phyloP scores from a whole-genome alignment of 2,888 invertebrate genomes.

The Drosophila subquinaria region DNA sequence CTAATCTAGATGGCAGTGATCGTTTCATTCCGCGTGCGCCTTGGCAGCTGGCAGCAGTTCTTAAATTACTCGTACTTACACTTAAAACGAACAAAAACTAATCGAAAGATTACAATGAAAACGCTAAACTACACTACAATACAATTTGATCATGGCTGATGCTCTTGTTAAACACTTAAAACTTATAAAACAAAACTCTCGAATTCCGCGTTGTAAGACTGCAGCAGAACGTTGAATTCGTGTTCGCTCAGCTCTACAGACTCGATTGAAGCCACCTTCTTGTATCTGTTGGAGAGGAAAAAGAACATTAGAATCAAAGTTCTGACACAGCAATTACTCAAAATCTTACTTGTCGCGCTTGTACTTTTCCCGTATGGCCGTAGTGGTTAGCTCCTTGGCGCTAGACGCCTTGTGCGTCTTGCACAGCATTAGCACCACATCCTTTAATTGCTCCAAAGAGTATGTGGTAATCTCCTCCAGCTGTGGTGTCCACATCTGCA shows the following conservation, averaged over 20 bases:
- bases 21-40: slow-evolving; percentile 25
- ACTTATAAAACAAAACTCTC: slow-evolving; percentile 73
- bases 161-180: slow-evolving; percentile 67
- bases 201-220: slow-evolving; percentile 62
- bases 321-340: too few relatives aligned
- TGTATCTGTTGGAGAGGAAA: slow-evolving; percentile 69
- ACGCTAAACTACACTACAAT: slow-evolving; percentile 65
- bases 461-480: slow-evolving; percentile 90
- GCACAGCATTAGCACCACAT: slow-evolving; percentile 89
- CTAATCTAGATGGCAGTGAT: slow-evolving; percentile 29
- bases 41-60: slow-evolving; percentile 35
- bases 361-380: slow-evolving; percentile 96
- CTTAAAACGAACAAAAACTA: slow-evolving; percentile 44
- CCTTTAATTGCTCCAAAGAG: slow-evolving; percentile 88
- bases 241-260: slow-evolving; percentile 75
- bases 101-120: slow-evolving; percentile 39
- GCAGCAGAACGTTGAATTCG: slow-evolving; percentile 69
- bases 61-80: slow-evolving; percentile 36
- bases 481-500: slow-evolving; percentile 89
- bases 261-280: slow-evolving; percentile 81
- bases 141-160: slow-evolving; percentile 65
- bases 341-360: slow-evolving; percentile 90
- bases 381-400: slow-evolving; percentile 90
- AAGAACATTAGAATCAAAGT: background rate
- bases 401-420: slow-evolving; percentile 88